Evolutionary conservation across 1,140 invertebrate genomes (phyloP).

Genomic region (Pogonognathellus flavescens): DNA sequence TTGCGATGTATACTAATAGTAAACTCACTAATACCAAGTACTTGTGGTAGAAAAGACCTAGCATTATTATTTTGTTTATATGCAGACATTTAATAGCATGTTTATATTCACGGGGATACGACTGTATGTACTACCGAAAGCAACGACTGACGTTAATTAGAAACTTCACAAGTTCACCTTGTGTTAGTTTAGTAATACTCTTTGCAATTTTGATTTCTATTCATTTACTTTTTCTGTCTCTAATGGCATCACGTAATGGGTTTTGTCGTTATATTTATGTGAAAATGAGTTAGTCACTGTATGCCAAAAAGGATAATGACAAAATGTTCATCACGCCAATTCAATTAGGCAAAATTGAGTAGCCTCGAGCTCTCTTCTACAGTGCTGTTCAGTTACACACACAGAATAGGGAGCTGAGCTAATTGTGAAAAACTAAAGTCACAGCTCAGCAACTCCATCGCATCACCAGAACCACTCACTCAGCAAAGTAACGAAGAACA

Average conservation of each 20-base stretch:
- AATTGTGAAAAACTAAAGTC: neutral
- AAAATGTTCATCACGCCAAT: slow-evolving; percentile 61
- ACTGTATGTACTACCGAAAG: neutral
- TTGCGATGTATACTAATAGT: neutral
- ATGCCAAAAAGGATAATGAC: slow-evolving; percentile 57
- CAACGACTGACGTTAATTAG: slow-evolving; percentile 9
- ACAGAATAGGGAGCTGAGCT: neutral
- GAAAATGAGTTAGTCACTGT: slow-evolving; percentile 47
- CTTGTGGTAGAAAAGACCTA: neutral
- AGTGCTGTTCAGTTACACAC: neutral
- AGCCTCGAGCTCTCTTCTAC: slow-evolving; percentile 53
- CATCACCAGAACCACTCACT: neutral
- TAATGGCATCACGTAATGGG: slow-evolving; percentile 46
- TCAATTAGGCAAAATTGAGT: slow-evolving; percentile 60
- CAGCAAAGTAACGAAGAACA: neutral
- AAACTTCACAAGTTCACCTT: slow-evolving; percentile 18
- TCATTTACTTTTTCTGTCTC: slow-evolving; percentile 37
- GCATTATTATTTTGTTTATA: neutral
- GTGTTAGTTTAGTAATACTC: slow-evolving; percentile 1
- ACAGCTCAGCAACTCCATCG: neutral
- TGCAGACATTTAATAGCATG: slow-evolving; percentile 25
- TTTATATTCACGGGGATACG: slow-evolving; percentile 23
- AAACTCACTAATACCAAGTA: too few species aligned
- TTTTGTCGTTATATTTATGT: slow-evolving; percentile 55
- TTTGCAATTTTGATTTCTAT: slow-evolving; percentile 41